A percentile compares a stretch with the other conserved stretches of the same genome.
Conservation (phyloP, 2,113 vertebrate species). For the Trematomus loennbergii region DNA sequence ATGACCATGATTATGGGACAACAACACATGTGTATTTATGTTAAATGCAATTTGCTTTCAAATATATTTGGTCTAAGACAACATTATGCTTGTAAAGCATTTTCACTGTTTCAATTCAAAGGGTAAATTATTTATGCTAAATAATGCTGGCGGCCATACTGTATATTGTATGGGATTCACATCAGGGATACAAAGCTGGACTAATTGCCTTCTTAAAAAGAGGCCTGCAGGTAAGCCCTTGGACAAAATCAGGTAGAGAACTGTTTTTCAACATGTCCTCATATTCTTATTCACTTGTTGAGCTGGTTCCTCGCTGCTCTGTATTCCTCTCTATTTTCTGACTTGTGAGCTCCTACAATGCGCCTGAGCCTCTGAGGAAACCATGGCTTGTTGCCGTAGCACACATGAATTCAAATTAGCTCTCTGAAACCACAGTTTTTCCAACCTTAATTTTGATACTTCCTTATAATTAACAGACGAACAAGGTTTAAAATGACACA, state of each 20-base stretch:
- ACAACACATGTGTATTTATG: slow-evolving; percentile 11
- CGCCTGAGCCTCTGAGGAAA: slow-evolving; percentile 67
- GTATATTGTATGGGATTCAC: background rate
- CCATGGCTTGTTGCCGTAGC: slow-evolving; percentile 50
- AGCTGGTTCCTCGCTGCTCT: slow-evolving; percentile 42
- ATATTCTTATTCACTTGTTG: slow-evolving; percentile 33
- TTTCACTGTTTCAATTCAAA: background rate
- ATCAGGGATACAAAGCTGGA: slow-evolving; percentile 3
- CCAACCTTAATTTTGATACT: too few relatives aligned
- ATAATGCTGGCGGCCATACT: background rate
- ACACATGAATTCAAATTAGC: slow-evolving; percentile 68
- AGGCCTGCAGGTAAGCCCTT: background rate
- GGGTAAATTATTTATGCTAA: background rate
- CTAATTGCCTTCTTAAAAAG: slow-evolving; percentile 2
- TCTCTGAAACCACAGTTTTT: slow-evolving; percentile 31
- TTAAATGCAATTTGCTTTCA: background rate
- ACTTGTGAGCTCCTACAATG: slow-evolving; percentile 40
- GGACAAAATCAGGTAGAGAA: slow-evolving; percentile 7
- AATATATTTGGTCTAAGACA: background rate
- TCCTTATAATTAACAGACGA: background rate
- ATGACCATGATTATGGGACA: background rate
- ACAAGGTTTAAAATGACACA: background rate
- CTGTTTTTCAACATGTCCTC: slow-evolving; percentile 20
- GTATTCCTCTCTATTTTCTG: slow-evolving; percentile 59
- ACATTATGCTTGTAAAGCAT: background rate